Evolutionary conservation across 2,113 vertebrate species (phyloP).

Genomic region (Eudyptes chrysolophus): DNA sequence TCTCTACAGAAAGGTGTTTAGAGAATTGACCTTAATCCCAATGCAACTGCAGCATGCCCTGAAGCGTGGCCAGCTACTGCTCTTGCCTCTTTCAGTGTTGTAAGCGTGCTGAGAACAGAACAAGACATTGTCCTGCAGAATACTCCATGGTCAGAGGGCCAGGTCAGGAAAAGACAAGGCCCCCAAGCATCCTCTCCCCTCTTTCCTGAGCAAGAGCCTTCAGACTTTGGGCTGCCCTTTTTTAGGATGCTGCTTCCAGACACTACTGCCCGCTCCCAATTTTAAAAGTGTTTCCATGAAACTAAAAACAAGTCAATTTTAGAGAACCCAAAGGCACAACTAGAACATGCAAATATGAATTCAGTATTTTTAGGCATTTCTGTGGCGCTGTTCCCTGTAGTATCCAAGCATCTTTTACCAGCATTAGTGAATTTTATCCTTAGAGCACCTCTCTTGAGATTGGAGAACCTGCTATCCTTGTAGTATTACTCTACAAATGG

Average conservation of each 20-base stretch:
- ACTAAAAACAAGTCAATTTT: constrained; percentile 47
- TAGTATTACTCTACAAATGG: background rate
- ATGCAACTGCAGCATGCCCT: background rate
- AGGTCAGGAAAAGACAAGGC: background rate
- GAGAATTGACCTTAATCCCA: background rate
- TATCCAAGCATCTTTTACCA: background rate
- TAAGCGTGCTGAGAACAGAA: background rate
- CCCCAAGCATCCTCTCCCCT: background rate
- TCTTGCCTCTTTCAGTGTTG: background rate
- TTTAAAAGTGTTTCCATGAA: background rate
- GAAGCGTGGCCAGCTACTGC: background rate
- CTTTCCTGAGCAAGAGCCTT: background rate
- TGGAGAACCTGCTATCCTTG: background rate
- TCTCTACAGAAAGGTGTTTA: background rate
- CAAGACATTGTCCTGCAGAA: background rate
- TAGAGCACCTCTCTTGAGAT: background rate
- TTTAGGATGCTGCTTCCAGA: background rate
- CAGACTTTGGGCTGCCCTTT: background rate
- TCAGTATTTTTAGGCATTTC: constrained; percentile 27
- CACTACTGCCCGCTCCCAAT: background rate
- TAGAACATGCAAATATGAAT: background rate
- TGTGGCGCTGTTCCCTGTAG: background rate
- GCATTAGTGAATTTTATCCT: background rate
- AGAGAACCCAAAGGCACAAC: constrained; percentile 57
- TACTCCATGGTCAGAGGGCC: background rate